phyloP scores from a whole-genome alignment of 2,888 invertebrate genomes.

The Lamellibrachia columna region DNA sequence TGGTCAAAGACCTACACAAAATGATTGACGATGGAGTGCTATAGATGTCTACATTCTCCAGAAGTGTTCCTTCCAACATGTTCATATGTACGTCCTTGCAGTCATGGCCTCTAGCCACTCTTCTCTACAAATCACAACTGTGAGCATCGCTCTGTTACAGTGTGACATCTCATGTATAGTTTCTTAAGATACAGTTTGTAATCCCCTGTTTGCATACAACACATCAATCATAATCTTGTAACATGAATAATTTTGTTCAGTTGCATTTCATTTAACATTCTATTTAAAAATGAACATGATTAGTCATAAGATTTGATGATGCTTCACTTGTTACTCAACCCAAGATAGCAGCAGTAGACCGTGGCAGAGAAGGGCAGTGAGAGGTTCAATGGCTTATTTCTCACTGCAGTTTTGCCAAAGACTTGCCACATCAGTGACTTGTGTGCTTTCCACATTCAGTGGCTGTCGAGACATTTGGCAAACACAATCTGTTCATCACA shows the following conservation, averaged over 20 bases:
- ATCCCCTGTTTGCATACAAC: neutral
- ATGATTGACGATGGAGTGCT: constrained; percentile 66
- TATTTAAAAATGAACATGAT: neutral
- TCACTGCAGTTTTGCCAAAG: neutral
- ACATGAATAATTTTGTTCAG: neutral
- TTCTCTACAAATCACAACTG: neutral
- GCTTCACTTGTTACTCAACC: neutral
- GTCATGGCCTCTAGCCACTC: neutral
- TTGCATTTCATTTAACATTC: neutral
- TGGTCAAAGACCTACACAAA: constrained; percentile 75
- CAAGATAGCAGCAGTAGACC: neutral
- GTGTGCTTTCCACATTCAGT: neutral
- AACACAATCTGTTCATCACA: neutral
- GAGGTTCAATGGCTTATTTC: neutral
- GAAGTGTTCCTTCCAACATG: neutral
- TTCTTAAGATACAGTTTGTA: neutral
- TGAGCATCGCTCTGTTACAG: neutral
- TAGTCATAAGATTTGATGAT: neutral
- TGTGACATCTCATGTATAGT: neutral
- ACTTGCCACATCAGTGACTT: neutral
- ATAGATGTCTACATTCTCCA: constrained; percentile 40
- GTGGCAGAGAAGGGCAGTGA: neutral
- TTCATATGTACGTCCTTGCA: neutral
- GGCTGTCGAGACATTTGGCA: neutral
- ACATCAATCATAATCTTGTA: neutral